Evolutionary conservation across 2,113 vertebrate genomes (phyloP).

Genomic region (Phyllostomus discolor): DNA sequence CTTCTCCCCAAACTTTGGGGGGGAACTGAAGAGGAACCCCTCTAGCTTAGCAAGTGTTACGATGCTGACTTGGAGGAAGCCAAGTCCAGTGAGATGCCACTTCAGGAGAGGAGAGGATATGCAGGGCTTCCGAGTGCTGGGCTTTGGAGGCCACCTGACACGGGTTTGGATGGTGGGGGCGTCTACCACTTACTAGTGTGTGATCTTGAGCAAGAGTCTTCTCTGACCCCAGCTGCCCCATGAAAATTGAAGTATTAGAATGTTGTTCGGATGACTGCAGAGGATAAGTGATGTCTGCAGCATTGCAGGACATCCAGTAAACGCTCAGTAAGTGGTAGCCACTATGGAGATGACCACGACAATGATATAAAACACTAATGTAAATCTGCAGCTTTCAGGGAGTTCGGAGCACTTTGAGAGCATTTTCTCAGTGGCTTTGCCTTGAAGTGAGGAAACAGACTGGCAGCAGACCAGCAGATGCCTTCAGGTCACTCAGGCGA

Average conservation of each 20-base stretch:
- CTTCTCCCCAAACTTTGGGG: background rate
- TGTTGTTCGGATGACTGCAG: background rate
- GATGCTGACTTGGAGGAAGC: background rate
- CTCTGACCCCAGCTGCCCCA: background rate
- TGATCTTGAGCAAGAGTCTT: conserved; percentile 16
- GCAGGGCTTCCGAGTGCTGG: background rate
- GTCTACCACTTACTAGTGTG: background rate
- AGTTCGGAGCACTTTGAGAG: background rate
- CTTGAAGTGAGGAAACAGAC: background rate
- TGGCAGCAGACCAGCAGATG: background rate
- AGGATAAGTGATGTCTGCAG: background rate
- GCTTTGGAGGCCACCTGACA: background rate
- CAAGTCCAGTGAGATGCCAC: background rate
- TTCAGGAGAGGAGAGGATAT: conserved; percentile 8
- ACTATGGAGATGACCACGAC: background rate
- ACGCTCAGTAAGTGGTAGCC: background rate
- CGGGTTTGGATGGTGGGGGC: background rate
- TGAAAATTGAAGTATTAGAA: background rate
- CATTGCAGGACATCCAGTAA: background rate
- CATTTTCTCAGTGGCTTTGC: background rate
- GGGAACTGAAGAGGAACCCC: background rate
- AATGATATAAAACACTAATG: background rate
- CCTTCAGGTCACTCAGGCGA: background rate
- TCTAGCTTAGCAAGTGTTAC: background rate
- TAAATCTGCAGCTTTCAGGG: background rate